Base-by-base conservation (phyloP, 2,888 invertebrate species). In the Balanococcus diminutus region DNA sequence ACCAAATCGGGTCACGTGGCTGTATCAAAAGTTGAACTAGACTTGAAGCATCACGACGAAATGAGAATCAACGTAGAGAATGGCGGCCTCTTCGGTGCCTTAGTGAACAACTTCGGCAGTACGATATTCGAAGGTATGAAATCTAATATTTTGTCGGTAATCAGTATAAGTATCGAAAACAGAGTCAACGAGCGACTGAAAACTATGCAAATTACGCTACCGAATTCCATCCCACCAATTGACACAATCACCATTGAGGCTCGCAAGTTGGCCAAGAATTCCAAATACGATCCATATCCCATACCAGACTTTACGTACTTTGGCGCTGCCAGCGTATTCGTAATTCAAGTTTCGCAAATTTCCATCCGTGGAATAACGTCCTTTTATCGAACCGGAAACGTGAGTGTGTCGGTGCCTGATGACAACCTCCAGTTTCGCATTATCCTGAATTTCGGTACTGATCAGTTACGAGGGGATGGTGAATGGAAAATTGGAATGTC, bases 351-450 rank as follows among this genome's bases (percentile, higher is more conserved):
- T 19, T 36, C 32, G 11, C n/a, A 79, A 19, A 79, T 36, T 19
- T 31, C 0, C 19, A 89, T 96, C n/a, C 93, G 92, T 42, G 97
- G 97, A 0, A 90, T 95, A 84, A 94, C 96, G 0, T 95, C 95
- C 5, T 94, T 97, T 88, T 94, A 96, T 89, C 92, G 96, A 83
- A 94, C 95, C 46, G 96, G 95, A 0, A 94, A 96, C 88, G 93
- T 96, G 84, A 92, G 93, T 0, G 91, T 95, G 32, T 92, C 92
- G 88, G 92, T 96, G 91, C 92, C 92, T 88, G 94, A 96, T 87
- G 93, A 94, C 87, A 94, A 93, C 0, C n/a, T n/a, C 91, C 42
- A 42, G n/a, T 42, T 91, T 14, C 90, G 93, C 88, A 92, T 93
- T 2, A 92, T 93, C 87, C 90, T 96, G 88, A 94, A 95, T 89